A percentile compares a stretch with the other conserved stretches of the same genome.
Evolutionary conservation across 2,888 invertebrate species (phyloP).

Genomic region (Ormyrus nitidulus): DNA sequence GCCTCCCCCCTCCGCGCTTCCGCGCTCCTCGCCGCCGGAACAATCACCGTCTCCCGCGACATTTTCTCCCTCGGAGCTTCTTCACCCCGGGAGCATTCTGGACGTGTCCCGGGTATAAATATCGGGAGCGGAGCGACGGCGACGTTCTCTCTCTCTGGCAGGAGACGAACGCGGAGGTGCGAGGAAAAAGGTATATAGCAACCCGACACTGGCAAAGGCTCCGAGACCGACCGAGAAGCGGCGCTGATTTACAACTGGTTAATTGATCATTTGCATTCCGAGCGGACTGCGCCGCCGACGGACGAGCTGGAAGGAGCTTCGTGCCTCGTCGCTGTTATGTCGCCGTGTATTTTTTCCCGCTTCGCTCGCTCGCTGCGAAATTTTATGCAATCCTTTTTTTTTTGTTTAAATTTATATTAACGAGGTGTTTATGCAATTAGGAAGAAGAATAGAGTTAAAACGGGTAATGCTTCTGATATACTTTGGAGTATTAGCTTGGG

Average conservation of each 20-base stretch:
- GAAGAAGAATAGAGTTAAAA: neutral
- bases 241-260: constrained; percentile 69
- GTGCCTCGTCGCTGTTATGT: neutral
- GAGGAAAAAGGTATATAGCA: neutral
- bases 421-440: neutral
- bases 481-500: neutral
- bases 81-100: constrained; percentile 48
- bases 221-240: constrained; percentile 13
- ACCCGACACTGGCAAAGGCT: constrained; percentile 8
- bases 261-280: constrained; percentile 74
- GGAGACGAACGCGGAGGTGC: neutral
- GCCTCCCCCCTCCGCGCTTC: neutral
- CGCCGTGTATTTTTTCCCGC: neutral
- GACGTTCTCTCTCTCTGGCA: neutral
- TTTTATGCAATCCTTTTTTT: too few species aligned
- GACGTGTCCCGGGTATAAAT: constrained; percentile 72
- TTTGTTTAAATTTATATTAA: too few species aligned
- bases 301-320: neutral
- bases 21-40: constrained; percentile 8
- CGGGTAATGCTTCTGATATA: neutral
- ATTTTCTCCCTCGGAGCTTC: constrained; percentile 31
- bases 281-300: constrained; percentile 15
- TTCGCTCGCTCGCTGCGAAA: neutral
- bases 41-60: constrained; percentile 43
- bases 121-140: constrained; percentile 57